These are phyloP conservation scores for Condylura cristata DNA, from an alignment of 2,113 vertebrate species.

Conservation along the genomic window DNA sequence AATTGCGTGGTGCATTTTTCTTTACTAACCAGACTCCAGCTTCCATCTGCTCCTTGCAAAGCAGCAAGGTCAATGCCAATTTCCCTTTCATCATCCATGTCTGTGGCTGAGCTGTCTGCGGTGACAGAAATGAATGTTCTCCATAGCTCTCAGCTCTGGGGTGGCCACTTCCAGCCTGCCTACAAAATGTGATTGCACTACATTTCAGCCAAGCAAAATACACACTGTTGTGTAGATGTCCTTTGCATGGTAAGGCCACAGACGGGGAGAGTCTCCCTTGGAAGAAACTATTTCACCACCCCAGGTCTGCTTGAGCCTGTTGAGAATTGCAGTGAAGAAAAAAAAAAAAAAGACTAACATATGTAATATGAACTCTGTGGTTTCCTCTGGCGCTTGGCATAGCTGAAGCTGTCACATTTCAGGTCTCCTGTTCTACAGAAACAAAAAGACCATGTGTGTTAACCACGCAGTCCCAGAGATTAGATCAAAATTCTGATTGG, in stretches of 20 bases:
- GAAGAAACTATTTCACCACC: conserved; percentile 31
- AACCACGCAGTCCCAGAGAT: conserved; percentile 50
- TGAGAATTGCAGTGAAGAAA: conserved; percentile 22
- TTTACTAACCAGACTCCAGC: conserved; percentile 70
- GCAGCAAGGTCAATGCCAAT: conserved; percentile 76
- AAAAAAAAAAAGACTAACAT: not conserved
- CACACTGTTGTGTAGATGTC: conserved; percentile 28
- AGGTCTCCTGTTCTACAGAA: conserved; percentile 58
- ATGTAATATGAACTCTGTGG: conserved; percentile 66
- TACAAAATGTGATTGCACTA: conserved; percentile 55
- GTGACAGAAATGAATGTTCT: conserved; percentile 75
- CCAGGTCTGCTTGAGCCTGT: conserved; percentile 44
- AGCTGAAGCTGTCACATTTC: conserved; percentile 51
- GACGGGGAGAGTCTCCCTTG: not conserved
- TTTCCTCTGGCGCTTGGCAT: conserved; percentile 49
- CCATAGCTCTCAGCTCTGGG: conserved; percentile 51
- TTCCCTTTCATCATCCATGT: conserved; percentile 72
- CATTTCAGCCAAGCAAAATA: conserved; percentile 53
- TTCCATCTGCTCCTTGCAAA: conserved; percentile 74
- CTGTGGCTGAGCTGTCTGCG: conserved; percentile 70
- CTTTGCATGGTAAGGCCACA: conserved; percentile 19
- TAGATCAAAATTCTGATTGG: conserved; percentile 69
- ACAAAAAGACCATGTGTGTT: conserved; percentile 63
- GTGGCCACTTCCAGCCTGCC: conserved; percentile 70
- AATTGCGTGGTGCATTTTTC: conserved; percentile 64